Conservation (phyloP, 2,888 invertebrate genomes). For the Nymphalis polychloros region DNA sequence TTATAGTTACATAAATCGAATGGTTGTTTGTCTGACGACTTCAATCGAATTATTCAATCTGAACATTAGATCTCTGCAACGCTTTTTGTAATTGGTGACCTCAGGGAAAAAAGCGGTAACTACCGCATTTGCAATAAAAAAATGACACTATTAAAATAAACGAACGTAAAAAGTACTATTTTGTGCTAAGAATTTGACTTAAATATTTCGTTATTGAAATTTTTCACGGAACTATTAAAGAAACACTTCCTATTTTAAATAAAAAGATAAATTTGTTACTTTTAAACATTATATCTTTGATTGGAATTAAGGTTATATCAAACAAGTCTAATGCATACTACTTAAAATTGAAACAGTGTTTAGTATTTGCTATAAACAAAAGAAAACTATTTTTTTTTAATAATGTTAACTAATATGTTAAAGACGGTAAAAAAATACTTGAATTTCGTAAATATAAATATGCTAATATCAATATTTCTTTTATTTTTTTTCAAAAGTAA, state of each 20-base stretch:
- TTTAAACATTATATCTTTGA: too few species aligned
- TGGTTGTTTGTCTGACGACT: slow-evolving; percentile 26
- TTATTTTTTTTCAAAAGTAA: too few species aligned
- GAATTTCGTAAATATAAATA: too few species aligned
- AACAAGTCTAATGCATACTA: too few species aligned
- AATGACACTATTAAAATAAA: not conserved
- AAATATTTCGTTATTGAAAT: slow-evolving; percentile 8
- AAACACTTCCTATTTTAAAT: slow-evolving; percentile 1
- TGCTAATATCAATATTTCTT: too few species aligned
- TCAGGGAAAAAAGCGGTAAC: slow-evolving; percentile 25
- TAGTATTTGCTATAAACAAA: too few species aligned
- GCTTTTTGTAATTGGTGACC: slow-evolving; percentile 34
- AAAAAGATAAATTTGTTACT: not conserved
- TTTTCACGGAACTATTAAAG: slow-evolving; percentile 1
- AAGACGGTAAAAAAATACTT: too few species aligned
- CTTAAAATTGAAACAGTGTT: too few species aligned
- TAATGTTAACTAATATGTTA: too few species aligned
- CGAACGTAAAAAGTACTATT: slow-evolving; percentile 15
- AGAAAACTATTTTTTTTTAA: too few species aligned
- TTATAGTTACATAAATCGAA: slow-evolving; percentile 27
- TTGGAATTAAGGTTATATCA: too few species aligned
- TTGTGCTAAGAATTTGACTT: slow-evolving; percentile 1
- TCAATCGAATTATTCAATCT: slow-evolving; percentile 38
- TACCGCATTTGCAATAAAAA: slow-evolving; percentile 16
- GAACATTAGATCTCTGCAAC: slow-evolving; percentile 25